A percentile compares a stretch with the other conserved stretches of the same genome.
phyloP scores from a whole-genome alignment of 2,797 vertebrate genomes.

The Poeciliopsis turneri region DNA sequence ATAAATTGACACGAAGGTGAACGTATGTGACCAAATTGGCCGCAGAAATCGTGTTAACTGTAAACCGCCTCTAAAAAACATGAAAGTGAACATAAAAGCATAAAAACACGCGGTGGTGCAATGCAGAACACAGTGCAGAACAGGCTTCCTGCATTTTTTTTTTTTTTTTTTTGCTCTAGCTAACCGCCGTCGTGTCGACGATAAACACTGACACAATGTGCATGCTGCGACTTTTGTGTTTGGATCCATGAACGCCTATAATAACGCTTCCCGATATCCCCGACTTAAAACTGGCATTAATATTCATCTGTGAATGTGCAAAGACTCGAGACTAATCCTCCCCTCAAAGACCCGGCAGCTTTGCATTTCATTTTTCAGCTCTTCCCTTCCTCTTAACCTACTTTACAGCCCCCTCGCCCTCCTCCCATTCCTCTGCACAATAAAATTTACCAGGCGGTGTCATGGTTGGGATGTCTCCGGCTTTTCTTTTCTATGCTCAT shows the following conservation, averaged over 20 bases:
- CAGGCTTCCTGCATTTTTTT: neutral
- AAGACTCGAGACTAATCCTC: constrained; percentile 57
- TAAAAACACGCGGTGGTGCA: neutral
- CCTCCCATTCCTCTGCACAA: constrained; percentile 41
- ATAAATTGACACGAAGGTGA: neutral
- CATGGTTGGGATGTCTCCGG: constrained; percentile 36
- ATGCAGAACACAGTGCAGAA: neutral
- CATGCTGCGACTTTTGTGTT: neutral
- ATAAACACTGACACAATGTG: neutral
- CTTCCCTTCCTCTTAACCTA: constrained; percentile 38
- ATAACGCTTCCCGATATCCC: constrained; percentile 34
- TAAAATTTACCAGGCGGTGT: constrained; percentile 22
- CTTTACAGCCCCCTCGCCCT: constrained; percentile 22
- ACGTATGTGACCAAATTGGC: neutral
- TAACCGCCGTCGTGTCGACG: neutral
- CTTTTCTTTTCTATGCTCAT: constrained; percentile 43
- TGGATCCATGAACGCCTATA: constrained; percentile 26
- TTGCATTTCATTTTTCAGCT: constrained; percentile 68
- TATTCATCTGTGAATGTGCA: constrained; percentile 44
- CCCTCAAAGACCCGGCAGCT: constrained; percentile 61
- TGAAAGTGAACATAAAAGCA: neutral
- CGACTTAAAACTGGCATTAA: constrained; percentile 31
- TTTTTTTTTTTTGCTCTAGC: neutral
- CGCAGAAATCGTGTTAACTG: neutral
- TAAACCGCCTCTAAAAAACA: neutral